These are phyloP conservation scores for Haliaeetus leucogaster DNA, from an alignment of 2,113 vertebrate genomes.

Conservation along the genomic window DNA sequence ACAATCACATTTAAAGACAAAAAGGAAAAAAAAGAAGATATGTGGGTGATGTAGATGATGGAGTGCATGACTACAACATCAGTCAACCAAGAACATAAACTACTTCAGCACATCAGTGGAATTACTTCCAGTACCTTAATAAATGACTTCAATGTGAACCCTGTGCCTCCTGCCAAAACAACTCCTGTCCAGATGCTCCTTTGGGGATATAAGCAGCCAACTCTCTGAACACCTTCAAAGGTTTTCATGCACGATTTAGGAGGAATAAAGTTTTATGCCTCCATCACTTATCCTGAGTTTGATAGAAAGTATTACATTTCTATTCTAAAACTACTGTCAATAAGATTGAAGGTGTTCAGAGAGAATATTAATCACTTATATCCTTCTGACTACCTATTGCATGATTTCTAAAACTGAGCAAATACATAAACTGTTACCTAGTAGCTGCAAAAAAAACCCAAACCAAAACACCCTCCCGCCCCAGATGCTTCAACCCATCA, in stretches of 20 bases:
- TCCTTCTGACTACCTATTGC: not conserved
- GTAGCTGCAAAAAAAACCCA: not conserved
- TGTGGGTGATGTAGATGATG: not conserved
- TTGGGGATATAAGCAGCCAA: not conserved
- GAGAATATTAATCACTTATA: not conserved
- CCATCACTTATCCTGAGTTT: not conserved
- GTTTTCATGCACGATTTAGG: not conserved
- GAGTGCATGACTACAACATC: not conserved
- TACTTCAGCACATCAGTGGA: not conserved
- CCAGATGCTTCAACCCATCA: conserved; percentile 47
- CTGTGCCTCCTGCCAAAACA: not conserved
- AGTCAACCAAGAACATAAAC: not conserved
- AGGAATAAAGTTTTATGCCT: not conserved
- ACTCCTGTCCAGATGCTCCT: not conserved
- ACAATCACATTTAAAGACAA: not conserved
- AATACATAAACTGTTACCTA: conserved; percentile 31
- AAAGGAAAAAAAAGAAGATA: not conserved
- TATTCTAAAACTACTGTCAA: not conserved
- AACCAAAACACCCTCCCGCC: not conserved
- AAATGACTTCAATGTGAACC: not conserved
- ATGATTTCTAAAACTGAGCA: not conserved
- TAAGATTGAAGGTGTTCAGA: not conserved
- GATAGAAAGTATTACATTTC: not conserved
- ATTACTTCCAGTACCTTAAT: not conserved
- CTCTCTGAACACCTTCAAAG: not conserved